Conservation (phyloP, 2,113 vertebrate species). For the Austrofundulus limnaeus region DNA sequence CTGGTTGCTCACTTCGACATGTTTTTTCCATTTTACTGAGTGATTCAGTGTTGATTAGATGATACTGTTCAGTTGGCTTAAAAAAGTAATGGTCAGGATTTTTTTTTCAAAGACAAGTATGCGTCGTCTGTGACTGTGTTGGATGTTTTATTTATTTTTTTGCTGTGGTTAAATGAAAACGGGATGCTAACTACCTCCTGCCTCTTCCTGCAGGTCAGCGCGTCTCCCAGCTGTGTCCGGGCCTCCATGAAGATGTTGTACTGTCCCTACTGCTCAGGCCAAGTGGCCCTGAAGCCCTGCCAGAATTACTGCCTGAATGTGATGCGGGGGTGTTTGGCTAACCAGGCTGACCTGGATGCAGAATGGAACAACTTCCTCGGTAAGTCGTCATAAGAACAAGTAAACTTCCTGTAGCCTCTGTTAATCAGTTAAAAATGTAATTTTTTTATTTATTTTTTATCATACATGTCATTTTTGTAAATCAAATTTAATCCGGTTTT, state of each 20-base stretch:
- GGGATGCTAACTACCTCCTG: slow-evolving; percentile 12
- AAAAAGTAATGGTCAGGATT: slow-evolving; percentile 26
- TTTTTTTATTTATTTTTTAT: too few relatives aligned
- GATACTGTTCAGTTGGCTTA: slow-evolving; percentile 29
- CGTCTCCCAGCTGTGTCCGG: slow-evolving; percentile 85
- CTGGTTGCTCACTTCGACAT: slow-evolving; percentile 29
- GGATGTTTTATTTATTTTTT: slow-evolving; percentile 19
- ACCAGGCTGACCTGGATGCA: slow-evolving; percentile 91
- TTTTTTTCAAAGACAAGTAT: slow-evolving; percentile 8
- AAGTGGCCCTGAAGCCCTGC: slow-evolving; percentile 93
- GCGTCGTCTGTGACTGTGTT: slow-evolving; percentile 22
- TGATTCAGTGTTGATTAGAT: slow-evolving; percentile 59
- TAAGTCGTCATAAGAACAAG: slow-evolving; percentile 67
- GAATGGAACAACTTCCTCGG: slow-evolving; percentile 98
- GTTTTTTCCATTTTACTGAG: slow-evolving; percentile 47
- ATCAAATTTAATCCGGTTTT: slow-evolving; percentile 1
- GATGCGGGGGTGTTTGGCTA: slow-evolving; percentile 94
- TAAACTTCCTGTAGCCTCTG: slow-evolving; percentile 1
- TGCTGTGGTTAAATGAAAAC: slow-evolving; percentile 25
- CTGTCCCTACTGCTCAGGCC: slow-evolving; percentile 91
- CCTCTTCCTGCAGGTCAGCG: slow-evolving; percentile 85
- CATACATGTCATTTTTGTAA: too few relatives aligned
- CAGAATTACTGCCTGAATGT: slow-evolving; percentile 98
- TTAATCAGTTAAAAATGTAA: too few relatives aligned
- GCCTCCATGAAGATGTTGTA: slow-evolving; percentile 96